These are phyloP conservation scores for Camponotus vicinus DNA, from an alignment of 1,140 invertebrate species.

Conservation along the genomic window DNA sequence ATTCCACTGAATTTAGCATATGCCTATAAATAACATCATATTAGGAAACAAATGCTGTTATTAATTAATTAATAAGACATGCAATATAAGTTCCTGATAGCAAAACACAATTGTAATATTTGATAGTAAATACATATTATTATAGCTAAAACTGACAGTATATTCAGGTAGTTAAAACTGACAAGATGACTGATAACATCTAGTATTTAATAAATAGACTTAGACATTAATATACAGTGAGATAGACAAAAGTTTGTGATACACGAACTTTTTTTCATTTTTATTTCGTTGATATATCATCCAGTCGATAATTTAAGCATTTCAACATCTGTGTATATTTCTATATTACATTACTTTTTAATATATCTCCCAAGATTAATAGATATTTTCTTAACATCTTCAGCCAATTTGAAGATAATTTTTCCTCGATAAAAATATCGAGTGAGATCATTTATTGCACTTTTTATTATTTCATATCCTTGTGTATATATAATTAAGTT, in stretches of 20 bases:
- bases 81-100: not conserved
- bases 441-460: not conserved
- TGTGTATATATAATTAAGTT: no score
- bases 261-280: not conserved
- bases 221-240: not conserved
- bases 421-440: not conserved
- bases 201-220: not conserved
- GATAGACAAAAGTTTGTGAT: not conserved
- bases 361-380: not conserved
- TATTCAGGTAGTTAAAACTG: not conserved
- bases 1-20: constrained; percentile 91
- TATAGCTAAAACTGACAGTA: not conserved
- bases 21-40: constrained; percentile 86
- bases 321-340: not conserved
- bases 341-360: not conserved
- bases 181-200: not conserved
- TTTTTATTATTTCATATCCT: not conserved
- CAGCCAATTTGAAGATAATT: not conserved
- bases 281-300: not conserved
- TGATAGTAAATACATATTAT: not conserved
- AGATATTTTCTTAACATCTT: not conserved
- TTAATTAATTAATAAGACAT: not conserved
- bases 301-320: not conserved
- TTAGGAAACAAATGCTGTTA: constrained; percentile 32
- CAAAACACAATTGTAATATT: not conserved